Evolutionary conservation across 2,888 invertebrate species (phyloP), one percentile per base, ranked within the genome.

Genomic region (Meiosimyza decipiens): DNA sequence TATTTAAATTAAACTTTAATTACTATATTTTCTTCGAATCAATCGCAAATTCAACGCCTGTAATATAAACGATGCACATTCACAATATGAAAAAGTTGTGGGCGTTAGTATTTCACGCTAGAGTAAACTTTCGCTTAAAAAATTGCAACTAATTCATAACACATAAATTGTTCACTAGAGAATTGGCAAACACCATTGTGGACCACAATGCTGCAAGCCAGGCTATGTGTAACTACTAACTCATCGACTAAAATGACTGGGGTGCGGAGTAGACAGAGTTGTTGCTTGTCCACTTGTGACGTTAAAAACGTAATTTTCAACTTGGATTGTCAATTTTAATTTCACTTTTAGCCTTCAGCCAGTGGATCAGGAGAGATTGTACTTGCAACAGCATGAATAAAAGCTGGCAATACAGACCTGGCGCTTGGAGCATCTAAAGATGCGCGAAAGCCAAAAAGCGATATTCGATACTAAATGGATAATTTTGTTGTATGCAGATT

Each of bases 241-340:
- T 40, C 28, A 28, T 28, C 9, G 40, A 40, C 40, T 40, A 9
- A 9, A 40, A 6, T 40, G 40, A 9, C 28, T 57, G 57, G 57
- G 28, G 28, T 28, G 57, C 15, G 22, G 57, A 22, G 12, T 28
- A 57, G 9, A 15, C 57, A 57, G 28, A 57, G 28, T 57, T 57
- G 7, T 15, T 15, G 28, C 15, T 28, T 57, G 57, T 57, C 57
- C 57, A 57, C 12, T 57, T 40, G 40, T 40, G 57, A 57, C 28
- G 57, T 28, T 57, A 57, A 57, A 57, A 57, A 57, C 13, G 57
- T 22, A 57, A 57, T 57, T 57, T 57, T 57, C 57, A 57, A 57
- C 57, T 18, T 57, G 57, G 57, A 28, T 28, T 57, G 57, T 57
- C 57, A 57, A 57, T 57, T 57, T 57, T 57, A 57, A 57, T 57